Percentiles rank a stretch among this genome's conserved stretches.
Evolutionary conservation across 2,888 invertebrate genomes (phyloP).

Genomic region (Lordiphosa fenestrarum): DNA sequence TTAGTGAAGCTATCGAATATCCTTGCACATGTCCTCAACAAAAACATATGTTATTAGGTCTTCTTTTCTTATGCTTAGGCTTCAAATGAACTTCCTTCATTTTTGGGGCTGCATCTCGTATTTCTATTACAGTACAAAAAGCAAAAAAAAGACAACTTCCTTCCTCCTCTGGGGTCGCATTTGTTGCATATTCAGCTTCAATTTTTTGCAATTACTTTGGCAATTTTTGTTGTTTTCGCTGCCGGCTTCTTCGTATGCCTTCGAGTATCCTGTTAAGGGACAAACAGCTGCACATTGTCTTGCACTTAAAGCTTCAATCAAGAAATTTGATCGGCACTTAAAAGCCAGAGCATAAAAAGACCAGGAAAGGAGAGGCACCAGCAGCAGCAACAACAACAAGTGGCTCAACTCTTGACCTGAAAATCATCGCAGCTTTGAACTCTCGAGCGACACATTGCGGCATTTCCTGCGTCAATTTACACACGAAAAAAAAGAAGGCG

Average conservation of each 20-base stretch:
- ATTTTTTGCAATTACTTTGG: slow-evolving; percentile 52
- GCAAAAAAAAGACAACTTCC: not conserved
- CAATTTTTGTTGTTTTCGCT: not conserved
- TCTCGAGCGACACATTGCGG: slow-evolving; percentile 42
- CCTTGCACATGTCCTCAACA: no score
- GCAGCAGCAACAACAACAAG: slow-evolving; percentile 53
- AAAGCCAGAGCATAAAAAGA: slow-evolving; percentile 28
- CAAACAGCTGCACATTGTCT: slow-evolving; percentile 39
- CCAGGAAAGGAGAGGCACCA: slow-evolving; percentile 15
- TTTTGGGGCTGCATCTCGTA: slow-evolving; percentile 11
- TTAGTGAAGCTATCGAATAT: no score
- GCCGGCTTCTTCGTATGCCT: not conserved
- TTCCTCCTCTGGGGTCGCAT: not conserved
- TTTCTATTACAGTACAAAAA: slow-evolving; percentile 3
- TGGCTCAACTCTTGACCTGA: slow-evolving; percentile 64
- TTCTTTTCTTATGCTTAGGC: slow-evolving; percentile 18
- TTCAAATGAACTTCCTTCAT: slow-evolving; percentile 17
- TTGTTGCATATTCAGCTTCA: slow-evolving; percentile 44
- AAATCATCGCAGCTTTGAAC: slow-evolving; percentile 60
- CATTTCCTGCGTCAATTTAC: slow-evolving; percentile 72
- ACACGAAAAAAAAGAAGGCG: slow-evolving; percentile 16
- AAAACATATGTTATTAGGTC: no score
- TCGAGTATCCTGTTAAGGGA: slow-evolving; percentile 56
- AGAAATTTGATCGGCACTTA: slow-evolving; percentile 70
- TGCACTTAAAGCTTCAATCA: slow-evolving; percentile 64